Conservation (phyloP, 1,140 invertebrate species). For the Colletes latitarsis region DNA sequence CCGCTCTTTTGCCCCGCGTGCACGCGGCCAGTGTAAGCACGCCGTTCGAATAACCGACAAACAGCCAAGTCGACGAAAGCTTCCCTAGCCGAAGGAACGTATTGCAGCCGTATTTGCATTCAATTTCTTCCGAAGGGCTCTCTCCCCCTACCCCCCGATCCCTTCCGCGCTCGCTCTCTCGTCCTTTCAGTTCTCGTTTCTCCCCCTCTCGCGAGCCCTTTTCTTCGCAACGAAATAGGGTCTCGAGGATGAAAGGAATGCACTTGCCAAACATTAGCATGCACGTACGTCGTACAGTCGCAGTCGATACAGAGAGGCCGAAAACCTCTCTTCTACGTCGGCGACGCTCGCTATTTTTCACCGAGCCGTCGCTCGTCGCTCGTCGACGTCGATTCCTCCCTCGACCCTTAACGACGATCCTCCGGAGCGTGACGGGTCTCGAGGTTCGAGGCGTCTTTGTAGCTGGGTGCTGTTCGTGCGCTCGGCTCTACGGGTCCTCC, state of each 20-base stretch:
- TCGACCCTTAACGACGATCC: background rate
- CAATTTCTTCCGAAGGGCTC: conserved; percentile 61
- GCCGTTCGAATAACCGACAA: conserved; percentile 46
- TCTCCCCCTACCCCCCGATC: background rate
- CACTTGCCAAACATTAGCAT: conserved; percentile 52
- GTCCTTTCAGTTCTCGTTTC: conserved; percentile 36
- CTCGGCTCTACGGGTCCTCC: background rate
- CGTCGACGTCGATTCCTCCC: background rate
- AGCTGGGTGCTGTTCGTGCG: too few relatives aligned
- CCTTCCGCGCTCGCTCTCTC: conserved; percentile 3
- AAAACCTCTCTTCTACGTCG: background rate
- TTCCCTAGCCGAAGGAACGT: conserved; percentile 43
- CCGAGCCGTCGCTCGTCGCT: background rate
- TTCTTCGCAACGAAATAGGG: conserved; percentile 43
- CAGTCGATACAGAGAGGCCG: conserved; percentile 17
- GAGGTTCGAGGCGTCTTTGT: conserved; percentile 1
- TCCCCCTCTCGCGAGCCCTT: conserved; percentile 4
- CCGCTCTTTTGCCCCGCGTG: conserved; percentile 3
- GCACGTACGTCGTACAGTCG: conserved; percentile 6
- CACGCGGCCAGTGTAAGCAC: conserved; percentile 33
- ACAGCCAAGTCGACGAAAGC: conserved; percentile 43
- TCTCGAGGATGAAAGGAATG: conserved; percentile 53
- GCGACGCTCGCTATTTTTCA: background rate
- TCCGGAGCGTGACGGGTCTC: too few relatives aligned
- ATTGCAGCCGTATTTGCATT: conserved; percentile 70